Percentiles rank a stretch among this genome's conserved stretches.
phyloP scores from a whole-genome alignment of 2,113 vertebrate species.

The Callithrix jacchus region DNA sequence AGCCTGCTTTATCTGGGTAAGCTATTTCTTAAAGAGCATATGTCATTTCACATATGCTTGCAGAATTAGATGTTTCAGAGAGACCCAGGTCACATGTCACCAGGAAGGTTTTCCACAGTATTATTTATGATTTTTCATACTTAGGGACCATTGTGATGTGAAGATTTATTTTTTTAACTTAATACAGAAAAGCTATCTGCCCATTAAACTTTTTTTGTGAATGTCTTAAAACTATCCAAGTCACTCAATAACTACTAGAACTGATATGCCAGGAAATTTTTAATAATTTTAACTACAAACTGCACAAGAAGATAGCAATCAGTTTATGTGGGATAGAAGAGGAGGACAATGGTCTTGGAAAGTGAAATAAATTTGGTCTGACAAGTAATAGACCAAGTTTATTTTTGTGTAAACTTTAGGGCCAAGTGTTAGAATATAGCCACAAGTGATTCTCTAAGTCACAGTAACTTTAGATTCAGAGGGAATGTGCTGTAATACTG shows the following conservation, averaged over 20 bases:
- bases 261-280: not conserved
- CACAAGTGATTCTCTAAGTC: not conserved
- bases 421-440: not conserved
- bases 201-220: not conserved
- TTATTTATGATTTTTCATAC: not conserved
- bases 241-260: not conserved
- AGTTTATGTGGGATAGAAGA: not conserved
- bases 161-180: not conserved
- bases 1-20: not conserved
- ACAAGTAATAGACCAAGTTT: not conserved
- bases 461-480: constrained; percentile 7
- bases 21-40: not conserved
- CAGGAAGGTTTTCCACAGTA: not conserved
- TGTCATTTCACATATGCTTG: not conserved
- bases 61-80: not conserved
- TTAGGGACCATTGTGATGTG: not conserved
- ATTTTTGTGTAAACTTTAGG: not conserved
- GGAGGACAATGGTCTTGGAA: not conserved
- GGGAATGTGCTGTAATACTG: not conserved
- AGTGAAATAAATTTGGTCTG: not conserved
- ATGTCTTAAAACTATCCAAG: constrained; percentile 4
- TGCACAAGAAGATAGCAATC: not conserved
- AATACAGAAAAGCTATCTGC: not conserved
- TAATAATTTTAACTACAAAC: not conserved
- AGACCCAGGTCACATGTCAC: not conserved